Percentiles rank a stretch among this genome's conserved stretches.
These are phyloP conservation scores for Montipora sp. DNA, from an alignment of 64 coral and sea anemone genomes.

Conservation along the genomic window DNA sequence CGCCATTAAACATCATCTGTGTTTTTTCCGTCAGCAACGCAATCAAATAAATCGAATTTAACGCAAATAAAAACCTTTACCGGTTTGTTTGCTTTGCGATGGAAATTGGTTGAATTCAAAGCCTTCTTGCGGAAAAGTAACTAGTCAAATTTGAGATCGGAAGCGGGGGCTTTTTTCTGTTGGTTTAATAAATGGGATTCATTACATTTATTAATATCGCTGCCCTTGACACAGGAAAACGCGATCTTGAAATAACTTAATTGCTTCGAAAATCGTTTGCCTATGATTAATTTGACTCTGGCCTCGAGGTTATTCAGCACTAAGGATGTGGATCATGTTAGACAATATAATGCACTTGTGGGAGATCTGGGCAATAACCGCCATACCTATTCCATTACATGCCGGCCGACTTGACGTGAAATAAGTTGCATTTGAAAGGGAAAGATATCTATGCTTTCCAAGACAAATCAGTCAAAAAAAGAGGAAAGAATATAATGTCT, in stretches of 20 bases:
- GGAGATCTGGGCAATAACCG: too few species aligned
- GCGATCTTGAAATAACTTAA: background rate
- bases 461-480: too few species aligned
- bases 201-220: conserved; percentile 1
- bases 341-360: too few species aligned
- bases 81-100: background rate
- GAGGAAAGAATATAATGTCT: too few species aligned
- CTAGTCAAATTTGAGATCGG: background rate
- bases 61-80: background rate
- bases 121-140: background rate
- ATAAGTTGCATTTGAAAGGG: too few species aligned
- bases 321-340: too few species aligned
- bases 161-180: background rate
- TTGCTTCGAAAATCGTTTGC: background rate
- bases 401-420: too few species aligned
- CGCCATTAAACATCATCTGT: background rate
- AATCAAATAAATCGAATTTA: background rate
- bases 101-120: conserved; percentile 5
- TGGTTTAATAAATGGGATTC: conserved; percentile 9
- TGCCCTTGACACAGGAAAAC: conserved; percentile 12
- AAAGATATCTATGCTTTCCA: too few species aligned
- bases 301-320: too few species aligned
- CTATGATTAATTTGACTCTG: background rate
- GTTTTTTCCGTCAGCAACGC: background rate
- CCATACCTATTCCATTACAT: too few species aligned